Evolutionary conservation across 2,888 invertebrate species (phyloP), one percentile per base, ranked within the genome.

Genomic region (Rambutsinella grinnellia): DNA sequence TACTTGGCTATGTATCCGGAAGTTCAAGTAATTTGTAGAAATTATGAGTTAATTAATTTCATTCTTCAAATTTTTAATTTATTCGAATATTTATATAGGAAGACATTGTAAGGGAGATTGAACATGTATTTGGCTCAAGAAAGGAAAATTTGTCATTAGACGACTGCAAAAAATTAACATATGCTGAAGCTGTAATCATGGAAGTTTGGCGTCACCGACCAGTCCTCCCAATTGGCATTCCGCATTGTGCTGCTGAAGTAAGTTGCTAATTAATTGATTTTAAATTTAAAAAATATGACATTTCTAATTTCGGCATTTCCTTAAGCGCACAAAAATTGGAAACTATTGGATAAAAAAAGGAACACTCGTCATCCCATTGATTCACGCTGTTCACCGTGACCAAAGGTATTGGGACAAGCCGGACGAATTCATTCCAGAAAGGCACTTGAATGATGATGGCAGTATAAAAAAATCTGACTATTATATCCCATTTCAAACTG

Each of bases 321-420:
- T 89, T 69, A 90, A 95, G 95, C 87, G 94, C 86, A 92, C 94
- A 28, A 89, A 90, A 82, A 87, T 96, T 36, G 93, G 93, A 85
- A 95, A 95, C 54, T 95, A 92, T 88, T 90, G 88, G 85, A 92
- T 96, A 79, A 95, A 95, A 15, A 92, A 93, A 71, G 93, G 94
- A 67, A 91, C 93, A 0, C 94, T 95, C 87, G 92, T 96, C 5
- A 91, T 96, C 0, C 95, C 96, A 0, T 89, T 95, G 36, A 91
- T 96, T 81, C 94, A 94, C 88, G 93, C 94, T 78, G 93, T 96
- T 1, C 96, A 96, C 87, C 96, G 95, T 94, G 93, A 96, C 85
- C 93, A 94, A 1, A 91, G 90, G 53, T 89, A 95, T 0, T 96
- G 96, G 96, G 91, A 93, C 47, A 91, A 93, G 81, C 96, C 96